Evolutionary conservation across 92 coral and sea anemone genomes (phyloP), one percentile per base, ranked within the genome.

Genomic region (Porites rus): DNA sequence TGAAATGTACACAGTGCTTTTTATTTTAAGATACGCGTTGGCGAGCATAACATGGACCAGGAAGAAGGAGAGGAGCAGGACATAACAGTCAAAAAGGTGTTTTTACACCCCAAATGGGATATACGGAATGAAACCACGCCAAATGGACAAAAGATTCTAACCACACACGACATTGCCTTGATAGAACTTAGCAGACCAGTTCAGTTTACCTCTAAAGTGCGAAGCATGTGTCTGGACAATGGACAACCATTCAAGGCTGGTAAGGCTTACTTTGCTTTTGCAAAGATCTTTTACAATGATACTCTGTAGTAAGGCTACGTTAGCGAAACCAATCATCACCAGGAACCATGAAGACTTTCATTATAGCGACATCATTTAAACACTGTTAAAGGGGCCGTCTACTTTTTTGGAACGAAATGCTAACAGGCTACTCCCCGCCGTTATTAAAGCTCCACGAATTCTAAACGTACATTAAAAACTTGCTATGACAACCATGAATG

Each of bases 21-120:
- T 22, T 53, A 9, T 77, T 78, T 68, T 24, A 61, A 96, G 99
- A 91, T 94, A 11, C 92, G 96, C 60, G 79, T 96, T 43, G 99
- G 99, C 28, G 96, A 93, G 76, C 99, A 96, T 59, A 91, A 96
- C 64, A 60, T 93, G 77, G 90, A 88, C 59, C 77, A 76, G 38
- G 53, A 76, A 1, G 93, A 94, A 20, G 93, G 91, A 4, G 68
- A 21, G 14, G 97, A 92, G 54, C 98, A 94, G 81, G 99, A 96
- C 60, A 80, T 94, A 51, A 60, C 87, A 21, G 90, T 94, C 9
- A 85, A 92, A 52, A 87, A 82, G 76, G 91, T 94, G 52, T 75
- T 89, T 58, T 73, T 88, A 38, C 89, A 96, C 79, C 99, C 99
- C 0, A 84, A 93, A 21, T 94, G 98, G 94, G 95, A 91, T 72